Conservation (phyloP, 2,797 vertebrate species). For the Enteromius treurensis region DNA sequence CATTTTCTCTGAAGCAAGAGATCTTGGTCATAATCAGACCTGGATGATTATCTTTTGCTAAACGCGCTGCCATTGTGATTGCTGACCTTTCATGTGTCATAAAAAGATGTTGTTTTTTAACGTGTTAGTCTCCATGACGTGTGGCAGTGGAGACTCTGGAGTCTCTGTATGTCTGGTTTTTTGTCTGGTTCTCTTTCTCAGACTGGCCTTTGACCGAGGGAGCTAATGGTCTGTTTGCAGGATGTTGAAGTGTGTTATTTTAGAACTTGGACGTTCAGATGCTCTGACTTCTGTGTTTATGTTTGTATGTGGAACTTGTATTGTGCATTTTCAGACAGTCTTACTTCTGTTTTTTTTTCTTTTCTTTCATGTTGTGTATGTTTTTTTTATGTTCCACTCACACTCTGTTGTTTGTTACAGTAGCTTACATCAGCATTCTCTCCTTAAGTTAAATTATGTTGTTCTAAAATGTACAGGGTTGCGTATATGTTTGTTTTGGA, state of each 20-base stretch:
- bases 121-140: not conserved
- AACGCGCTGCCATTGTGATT: not conserved
- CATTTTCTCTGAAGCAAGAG: slow-evolving; percentile 3
- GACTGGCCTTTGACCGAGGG: not conserved
- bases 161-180: not conserved
- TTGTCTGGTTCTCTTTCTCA: not conserved
- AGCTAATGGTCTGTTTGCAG: slow-evolving; percentile 10
- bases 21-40: not conserved
- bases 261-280: not conserved
- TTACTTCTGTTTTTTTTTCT: not conserved
- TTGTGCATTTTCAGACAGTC: not conserved
- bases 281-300: not conserved
- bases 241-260: not conserved
- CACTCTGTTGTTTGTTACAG: not conserved
- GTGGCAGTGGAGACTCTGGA: not conserved
- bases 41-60: slow-evolving; percentile 12
- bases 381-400: not conserved
- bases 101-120: not conserved
- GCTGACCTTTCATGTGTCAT: not conserved
- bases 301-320: not conserved
- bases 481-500: not conserved
- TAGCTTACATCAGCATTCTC: not conserved
- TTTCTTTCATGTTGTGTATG: not conserved
- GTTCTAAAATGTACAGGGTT: not conserved
- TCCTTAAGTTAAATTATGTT: not conserved